A percentile compares a stretch with the other conserved stretches of the same genome.
phyloP scores from a whole-genome alignment of 1,140 invertebrate genomes.

The Melipona quadrifasciata region DNA sequence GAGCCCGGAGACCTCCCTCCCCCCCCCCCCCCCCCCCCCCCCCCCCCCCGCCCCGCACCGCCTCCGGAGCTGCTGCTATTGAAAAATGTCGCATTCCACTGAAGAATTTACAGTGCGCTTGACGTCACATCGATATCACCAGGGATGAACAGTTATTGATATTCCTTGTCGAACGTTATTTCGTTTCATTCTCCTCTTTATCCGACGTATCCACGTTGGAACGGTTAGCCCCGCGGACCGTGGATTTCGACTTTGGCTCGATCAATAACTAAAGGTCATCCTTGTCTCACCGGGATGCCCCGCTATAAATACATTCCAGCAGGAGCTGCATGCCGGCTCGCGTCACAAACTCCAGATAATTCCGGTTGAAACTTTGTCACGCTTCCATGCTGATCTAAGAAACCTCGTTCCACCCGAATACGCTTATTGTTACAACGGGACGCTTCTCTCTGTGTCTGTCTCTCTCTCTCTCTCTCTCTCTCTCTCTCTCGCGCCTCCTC shows the following conservation, averaged over 20 bases:
- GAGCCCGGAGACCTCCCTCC: neutral
- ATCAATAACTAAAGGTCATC: neutral
- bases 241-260: neutral
- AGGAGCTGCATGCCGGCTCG: neutral
- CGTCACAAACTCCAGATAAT: neutral
- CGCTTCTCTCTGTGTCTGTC: neutral
- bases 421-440: neutral
- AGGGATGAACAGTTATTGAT: constrained; percentile 22
- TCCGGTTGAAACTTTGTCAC: neutral
- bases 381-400: neutral
- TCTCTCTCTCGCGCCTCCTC: too few species aligned
- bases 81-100: neutral
- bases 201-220: neutral
- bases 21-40: too few species aligned
- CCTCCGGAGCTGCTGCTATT: neutral
- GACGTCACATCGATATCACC: constrained; percentile 7
- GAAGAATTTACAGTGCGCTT: constrained; percentile 21
- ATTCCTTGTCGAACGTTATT: constrained; percentile 1
- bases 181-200: neutral
- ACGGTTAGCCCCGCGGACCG: neutral
- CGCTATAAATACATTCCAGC: neutral
- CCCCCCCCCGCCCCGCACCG: too few species aligned
- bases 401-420: neutral
- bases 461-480: too few species aligned
- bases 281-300: too few species aligned